Evolutionary conservation across 53 echinoderm and acorn worm species (phyloP).

Genomic region (Antedon mediterranea): DNA sequence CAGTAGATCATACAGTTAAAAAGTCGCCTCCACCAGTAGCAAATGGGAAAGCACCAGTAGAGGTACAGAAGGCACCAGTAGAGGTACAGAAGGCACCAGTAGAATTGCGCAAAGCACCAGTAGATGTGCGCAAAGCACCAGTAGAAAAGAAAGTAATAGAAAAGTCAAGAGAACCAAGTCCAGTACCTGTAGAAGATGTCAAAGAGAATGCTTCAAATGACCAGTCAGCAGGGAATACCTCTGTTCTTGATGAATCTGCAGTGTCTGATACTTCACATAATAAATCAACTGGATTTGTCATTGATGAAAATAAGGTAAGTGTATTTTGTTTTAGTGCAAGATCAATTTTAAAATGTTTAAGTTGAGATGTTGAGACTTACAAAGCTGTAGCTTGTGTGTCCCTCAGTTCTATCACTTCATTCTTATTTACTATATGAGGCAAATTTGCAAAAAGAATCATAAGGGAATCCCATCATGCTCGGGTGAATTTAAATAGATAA

Average conservation of each 20-base stretch:
- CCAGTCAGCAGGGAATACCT: conserved; percentile 13
- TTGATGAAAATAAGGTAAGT: conserved; percentile 68
- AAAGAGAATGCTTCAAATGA: conserved; percentile 2
- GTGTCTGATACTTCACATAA: conserved; percentile 14
- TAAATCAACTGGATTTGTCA: conserved; percentile 64
- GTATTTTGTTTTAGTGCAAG: no score
- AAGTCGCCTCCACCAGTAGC: neutral
- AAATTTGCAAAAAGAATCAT: no score
- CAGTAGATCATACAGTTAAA: neutral
- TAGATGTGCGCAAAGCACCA: no score
- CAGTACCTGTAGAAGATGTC: conserved; percentile 29
- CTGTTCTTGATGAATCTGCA: conserved; percentile 31
- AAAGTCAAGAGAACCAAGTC: neutral
- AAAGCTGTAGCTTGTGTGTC: no score
- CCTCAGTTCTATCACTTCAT: no score
- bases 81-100: neutral
- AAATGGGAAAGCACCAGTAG: neutral
- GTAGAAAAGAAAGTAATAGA: neutral
- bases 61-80: neutral
- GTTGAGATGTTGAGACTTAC: no score
- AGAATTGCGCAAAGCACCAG: neutral
- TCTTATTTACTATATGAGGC: no score
- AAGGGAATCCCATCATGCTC: no score
- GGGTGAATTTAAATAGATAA: no score
- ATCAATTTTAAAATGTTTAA: no score